phyloP scores from a whole-genome alignment of 2,888 invertebrate species.

The Nomada goodeniana region DNA sequence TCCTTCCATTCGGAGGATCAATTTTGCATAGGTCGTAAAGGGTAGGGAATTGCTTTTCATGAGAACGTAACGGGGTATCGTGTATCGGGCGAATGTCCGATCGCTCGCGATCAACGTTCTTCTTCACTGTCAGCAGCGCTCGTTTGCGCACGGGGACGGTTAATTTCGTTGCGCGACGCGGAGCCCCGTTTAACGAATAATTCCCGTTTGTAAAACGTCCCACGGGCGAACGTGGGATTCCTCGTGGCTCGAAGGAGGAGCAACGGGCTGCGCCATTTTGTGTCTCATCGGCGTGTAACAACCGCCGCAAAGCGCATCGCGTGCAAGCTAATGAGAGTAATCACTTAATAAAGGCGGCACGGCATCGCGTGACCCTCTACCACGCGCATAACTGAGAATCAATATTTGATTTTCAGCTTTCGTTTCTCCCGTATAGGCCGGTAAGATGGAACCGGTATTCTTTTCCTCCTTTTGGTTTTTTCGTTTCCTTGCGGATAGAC shows the following conservation, averaged over 20 bases:
- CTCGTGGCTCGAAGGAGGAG: conserved; percentile 33
- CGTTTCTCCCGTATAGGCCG: conserved; percentile 36
- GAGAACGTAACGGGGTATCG: conserved; percentile 36
- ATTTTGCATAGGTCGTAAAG: conserved; percentile 58
- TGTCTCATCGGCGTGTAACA: conserved; percentile 70
- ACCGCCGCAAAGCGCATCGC: conserved; percentile 81
- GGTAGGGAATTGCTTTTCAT: conserved; percentile 41
- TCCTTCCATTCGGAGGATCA: conserved; percentile 42
- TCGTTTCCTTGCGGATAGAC: conserved; percentile 27
- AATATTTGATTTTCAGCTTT: conserved; percentile 81
- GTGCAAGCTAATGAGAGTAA: conserved; percentile 84
- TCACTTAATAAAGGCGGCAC: conserved; percentile 83
- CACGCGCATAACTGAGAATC: conserved; percentile 75
- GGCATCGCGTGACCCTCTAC: conserved; percentile 78
- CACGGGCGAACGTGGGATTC: neutral
- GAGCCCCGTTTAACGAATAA: neutral
- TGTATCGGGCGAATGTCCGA: conserved; percentile 14
- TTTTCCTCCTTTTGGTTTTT: conserved; percentile 34
- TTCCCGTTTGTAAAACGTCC: neutral
- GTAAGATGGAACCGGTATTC: conserved; percentile 50
- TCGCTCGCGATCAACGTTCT: neutral
- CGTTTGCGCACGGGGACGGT: neutral
- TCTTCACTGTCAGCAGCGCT: neutral
- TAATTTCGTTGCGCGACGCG: neutral
- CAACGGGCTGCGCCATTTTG: conserved; percentile 68